phyloP scores from a whole-genome alignment of 2,797 vertebrate genomes.

The Moxostoma hubbsi region DNA sequence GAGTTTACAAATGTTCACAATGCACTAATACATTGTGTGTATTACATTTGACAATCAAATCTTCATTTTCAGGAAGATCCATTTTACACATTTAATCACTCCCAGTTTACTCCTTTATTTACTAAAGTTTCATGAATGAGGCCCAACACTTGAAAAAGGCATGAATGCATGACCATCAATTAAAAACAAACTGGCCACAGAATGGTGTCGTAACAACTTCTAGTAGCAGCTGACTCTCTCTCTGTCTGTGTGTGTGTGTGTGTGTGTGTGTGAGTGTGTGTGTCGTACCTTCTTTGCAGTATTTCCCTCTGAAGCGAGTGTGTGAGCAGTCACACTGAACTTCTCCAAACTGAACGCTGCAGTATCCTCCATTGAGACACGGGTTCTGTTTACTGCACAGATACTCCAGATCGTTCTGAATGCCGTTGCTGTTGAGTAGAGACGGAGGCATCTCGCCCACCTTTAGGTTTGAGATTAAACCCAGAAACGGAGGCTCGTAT shows the following conservation, averaged over 20 bases:
- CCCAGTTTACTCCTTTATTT: too few relatives aligned
- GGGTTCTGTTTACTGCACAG: constrained; percentile 88
- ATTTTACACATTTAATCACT: too few relatives aligned
- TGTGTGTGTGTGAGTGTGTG: constrained; percentile 37
- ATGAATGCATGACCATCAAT: too few relatives aligned
- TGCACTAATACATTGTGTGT: too few relatives aligned
- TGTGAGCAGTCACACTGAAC: constrained; percentile 90
- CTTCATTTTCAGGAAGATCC: too few relatives aligned
- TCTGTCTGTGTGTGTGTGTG: not conserved
- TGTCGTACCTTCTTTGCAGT: constrained; percentile 90
- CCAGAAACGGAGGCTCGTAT: constrained; percentile 90
- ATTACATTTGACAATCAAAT: too few relatives aligned
- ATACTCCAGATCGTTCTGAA: constrained; percentile 85
- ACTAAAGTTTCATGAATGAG: too few relatives aligned
- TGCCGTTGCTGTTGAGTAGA: constrained; percentile 90
- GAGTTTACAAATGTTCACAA: too few relatives aligned
- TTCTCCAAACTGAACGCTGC: constrained; percentile 84
- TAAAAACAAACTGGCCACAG: too few relatives aligned
- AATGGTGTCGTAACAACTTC: not conserved
- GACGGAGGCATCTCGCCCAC: constrained; percentile 87
- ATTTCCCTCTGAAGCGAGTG: constrained; percentile 88
- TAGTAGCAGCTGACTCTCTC: not conserved
- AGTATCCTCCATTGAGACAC: constrained; percentile 88
- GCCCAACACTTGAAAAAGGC: too few relatives aligned
- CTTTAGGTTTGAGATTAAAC: constrained; percentile 90